phyloP scores from a whole-genome alignment of 1,140 invertebrate genomes.

The Drosophila bifasciata region DNA sequence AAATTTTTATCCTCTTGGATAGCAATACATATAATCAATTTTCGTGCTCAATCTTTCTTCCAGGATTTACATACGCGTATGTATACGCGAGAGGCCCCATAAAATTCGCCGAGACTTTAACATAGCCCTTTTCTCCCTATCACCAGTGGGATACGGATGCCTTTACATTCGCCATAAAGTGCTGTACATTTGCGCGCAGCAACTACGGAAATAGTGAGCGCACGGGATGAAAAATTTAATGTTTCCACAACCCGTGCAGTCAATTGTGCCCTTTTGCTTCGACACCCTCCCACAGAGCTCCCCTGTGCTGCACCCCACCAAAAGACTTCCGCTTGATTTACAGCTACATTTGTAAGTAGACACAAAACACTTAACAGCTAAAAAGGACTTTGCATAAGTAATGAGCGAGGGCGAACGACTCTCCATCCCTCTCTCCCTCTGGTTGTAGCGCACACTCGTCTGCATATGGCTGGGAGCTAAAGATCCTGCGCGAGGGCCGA shows the following conservation, averaged over 20 bases:
- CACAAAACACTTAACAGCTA: constrained; percentile 79
- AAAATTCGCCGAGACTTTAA: neutral
- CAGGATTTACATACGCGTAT: constrained; percentile 31
- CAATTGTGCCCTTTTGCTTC: constrained; percentile 42
- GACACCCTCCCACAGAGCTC: neutral
- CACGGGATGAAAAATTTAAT: constrained; percentile 54
- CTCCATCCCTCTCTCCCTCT: constrained; percentile 38
- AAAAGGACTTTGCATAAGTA: constrained; percentile 79
- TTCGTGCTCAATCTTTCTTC: constrained; percentile 5
- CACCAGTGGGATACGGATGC: too few species aligned
- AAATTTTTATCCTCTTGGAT: constrained; percentile 15
- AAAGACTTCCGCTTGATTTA: constrained; percentile 61
- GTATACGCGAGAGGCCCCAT: neutral
- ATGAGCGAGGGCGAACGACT: constrained; percentile 46
- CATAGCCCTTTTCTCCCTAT: neutral
- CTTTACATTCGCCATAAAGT: constrained; percentile 9
- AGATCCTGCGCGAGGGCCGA: constrained; percentile 26
- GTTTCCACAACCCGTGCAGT: constrained; percentile 43
- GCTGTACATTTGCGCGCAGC: constrained; percentile 11
- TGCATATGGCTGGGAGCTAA: constrained; percentile 28
- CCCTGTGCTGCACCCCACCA: neutral
- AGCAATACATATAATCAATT: constrained; percentile 31
- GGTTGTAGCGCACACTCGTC: constrained; percentile 24
- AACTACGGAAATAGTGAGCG: constrained; percentile 38
- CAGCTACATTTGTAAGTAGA: constrained; percentile 75